Percentiles rank a stretch among this genome's conserved stretches.
These are phyloP conservation scores for Oryzias melastigma DNA, from an alignment of 2,113 vertebrate species.

Conservation along the genomic window DNA sequence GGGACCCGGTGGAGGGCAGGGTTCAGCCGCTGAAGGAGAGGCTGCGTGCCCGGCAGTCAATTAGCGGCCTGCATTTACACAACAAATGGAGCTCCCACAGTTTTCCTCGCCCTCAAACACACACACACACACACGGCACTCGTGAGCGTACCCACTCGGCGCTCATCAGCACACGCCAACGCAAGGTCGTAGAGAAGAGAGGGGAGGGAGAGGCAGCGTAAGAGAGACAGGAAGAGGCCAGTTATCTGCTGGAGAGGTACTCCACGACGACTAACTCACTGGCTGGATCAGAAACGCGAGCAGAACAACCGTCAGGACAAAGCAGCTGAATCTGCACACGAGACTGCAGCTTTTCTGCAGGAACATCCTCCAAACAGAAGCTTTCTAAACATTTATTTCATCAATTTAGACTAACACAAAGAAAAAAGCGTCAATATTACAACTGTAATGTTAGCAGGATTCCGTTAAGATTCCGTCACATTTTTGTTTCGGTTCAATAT, in stretches of 20 bases:
- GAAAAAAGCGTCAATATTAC: too few species aligned
- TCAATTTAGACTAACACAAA: too few species aligned
- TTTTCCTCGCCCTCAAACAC: conserved; percentile 36
- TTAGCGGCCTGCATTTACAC: conserved; percentile 74
- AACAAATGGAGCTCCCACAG: conserved; percentile 72
- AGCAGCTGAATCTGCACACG: conserved; percentile 8
- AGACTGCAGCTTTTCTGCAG: conserved; percentile 7
- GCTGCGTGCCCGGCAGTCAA: conserved; percentile 71
- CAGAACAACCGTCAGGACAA: conserved; percentile 1
- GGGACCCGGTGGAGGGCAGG: conserved; percentile 67
- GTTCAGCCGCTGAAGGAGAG: conserved; percentile 75
- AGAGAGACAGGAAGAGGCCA: conserved; percentile 45
- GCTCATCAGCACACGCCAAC: conserved; percentile 71
- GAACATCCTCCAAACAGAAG: background rate
- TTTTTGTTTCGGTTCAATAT: too few species aligned
- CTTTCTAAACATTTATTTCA: too few species aligned
- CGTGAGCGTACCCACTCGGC: conserved; percentile 63
- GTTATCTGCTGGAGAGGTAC: conserved; percentile 66
- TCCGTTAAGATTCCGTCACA: too few species aligned
- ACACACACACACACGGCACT: conserved; percentile 35
- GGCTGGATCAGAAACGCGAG: conserved; percentile 48
- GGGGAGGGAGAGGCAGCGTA: conserved; percentile 12
- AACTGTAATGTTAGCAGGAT: too few species aligned
- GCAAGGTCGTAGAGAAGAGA: conserved; percentile 57
- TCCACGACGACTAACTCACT: conserved; percentile 54